phyloP scores from a whole-genome alignment of 2,113 vertebrate species.

The Psittacus erithacus region DNA sequence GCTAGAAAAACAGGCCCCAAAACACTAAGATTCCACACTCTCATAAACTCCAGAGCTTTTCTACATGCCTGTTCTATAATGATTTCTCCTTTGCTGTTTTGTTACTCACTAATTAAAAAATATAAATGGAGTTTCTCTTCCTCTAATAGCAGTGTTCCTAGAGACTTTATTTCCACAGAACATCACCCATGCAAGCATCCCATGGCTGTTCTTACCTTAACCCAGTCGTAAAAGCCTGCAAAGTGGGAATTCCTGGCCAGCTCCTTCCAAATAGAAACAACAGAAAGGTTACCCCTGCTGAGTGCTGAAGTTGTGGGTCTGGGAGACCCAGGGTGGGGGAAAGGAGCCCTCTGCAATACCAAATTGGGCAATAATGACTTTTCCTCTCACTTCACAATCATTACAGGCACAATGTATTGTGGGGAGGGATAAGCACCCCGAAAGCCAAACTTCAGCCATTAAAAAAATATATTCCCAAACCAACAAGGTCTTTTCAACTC shows the following conservation, averaged over 20 bases:
- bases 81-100: not conserved
- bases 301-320: not conserved
- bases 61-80: not conserved
- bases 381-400: not conserved
- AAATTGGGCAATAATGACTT: not conserved
- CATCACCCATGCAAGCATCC: not conserved
- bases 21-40: not conserved
- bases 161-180: not conserved
- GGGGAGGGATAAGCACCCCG: not conserved
- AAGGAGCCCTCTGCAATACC: not conserved
- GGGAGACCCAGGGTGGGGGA: not conserved
- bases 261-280: conserved; percentile 79
- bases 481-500: not conserved
- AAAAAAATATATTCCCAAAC: not conserved
- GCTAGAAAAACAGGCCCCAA: not conserved
- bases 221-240: conserved; percentile 73
- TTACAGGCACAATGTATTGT: not conserved
- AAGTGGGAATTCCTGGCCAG: conserved; percentile 78
- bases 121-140: not conserved
- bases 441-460: not conserved
- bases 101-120: not conserved
- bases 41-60: not conserved
- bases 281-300: not conserved
- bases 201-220: conserved; percentile 75
- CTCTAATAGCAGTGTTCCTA: not conserved